Evolutionary conservation across 2,888 invertebrate genomes (phyloP), one percentile per base, ranked within the genome.

Genomic region (Drosophila peninsularis): DNA sequence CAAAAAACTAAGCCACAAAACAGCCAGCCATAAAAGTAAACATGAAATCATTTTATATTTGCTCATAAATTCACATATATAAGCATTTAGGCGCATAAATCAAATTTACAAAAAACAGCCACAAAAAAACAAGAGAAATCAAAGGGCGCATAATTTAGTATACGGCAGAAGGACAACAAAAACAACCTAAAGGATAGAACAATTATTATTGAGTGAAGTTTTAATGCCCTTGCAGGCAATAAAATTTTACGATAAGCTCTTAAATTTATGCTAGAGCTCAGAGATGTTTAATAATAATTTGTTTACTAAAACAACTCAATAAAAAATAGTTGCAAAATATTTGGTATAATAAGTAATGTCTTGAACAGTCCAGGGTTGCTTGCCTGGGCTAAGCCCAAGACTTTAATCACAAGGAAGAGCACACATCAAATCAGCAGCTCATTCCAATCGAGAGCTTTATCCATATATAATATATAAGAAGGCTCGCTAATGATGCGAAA

Each of bases 141-240:
- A 61, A 62, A 82, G 64, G 70, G 74, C 68, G 66, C 62, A 69
- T 66, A 70, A 83, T 71, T 77, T 82, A 80, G 76, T 80, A 62
- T 32, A 67, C 57, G 63, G 60, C 63, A 73, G 17, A 52, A 32
- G 44, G 11, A 11, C n/a, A 27, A 30, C 27, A 30, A 30, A 24
- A 30, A 7, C 27, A 30, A 7, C 6, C 27, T 30, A 32, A 27
- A 32, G 37, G 14, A 19, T 11, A 30, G 5, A 36, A 36, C 1
- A 42, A 30, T 14, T 19, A 11, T 27, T 11, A 10, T 11, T 2
- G 27, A 1, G 3, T 17, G 49, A 57, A 49, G 17, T 6, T 19
- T 34, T n/a, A n/a, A 65, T 67, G 54, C 64, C 27, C 63, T 64
- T 30, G 14, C n/a, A 24, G 13, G 0, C 21, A 62, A 53, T 27